Conservation (phyloP, 2,888 invertebrate genomes). For the Limnephilus rhombicus region DNA sequence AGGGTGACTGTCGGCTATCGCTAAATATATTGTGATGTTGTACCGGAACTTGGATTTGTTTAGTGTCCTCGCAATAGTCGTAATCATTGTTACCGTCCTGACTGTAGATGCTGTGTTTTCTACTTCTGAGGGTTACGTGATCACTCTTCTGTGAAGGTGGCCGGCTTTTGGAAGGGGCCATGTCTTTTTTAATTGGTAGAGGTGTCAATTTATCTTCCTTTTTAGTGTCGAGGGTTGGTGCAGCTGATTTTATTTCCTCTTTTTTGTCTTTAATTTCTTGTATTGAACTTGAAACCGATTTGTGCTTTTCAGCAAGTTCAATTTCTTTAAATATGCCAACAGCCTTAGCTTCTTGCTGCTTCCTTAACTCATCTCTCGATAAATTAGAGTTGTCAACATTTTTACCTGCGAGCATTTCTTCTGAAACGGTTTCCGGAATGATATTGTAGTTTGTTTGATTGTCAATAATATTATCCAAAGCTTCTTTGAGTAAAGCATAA, state of each 20-base stretch:
- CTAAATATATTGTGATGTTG: slow-evolving; percentile 31
- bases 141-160: slow-evolving; percentile 53
- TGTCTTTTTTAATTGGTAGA: slow-evolving; percentile 21
- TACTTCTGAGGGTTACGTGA: slow-evolving; percentile 26
- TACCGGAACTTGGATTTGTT: slow-evolving; percentile 63
- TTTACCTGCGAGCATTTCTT: neutral
- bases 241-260: neutral
- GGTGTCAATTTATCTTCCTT: slow-evolving; percentile 6
- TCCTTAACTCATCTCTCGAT: neutral
- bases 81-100: slow-evolving; percentile 62
- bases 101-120: slow-evolving; percentile 60
- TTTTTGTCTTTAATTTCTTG: slow-evolving; percentile 3
- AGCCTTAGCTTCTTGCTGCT: slow-evolving; percentile 16
- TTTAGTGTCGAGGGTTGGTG: neutral
- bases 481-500: slow-evolving; percentile 51
- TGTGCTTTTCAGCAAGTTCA: neutral
- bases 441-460: slow-evolving; percentile 56
- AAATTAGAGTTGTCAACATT: slow-evolving; percentile 25
- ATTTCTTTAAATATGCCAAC: neutral
- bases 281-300: neutral
- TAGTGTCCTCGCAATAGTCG: slow-evolving; percentile 65
- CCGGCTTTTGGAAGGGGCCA: slow-evolving; percentile 39
- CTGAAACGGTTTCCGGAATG: slow-evolving; percentile 40
- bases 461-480: slow-evolving; percentile 54
- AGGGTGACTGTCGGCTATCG: neutral